Base-by-base conservation (phyloP, 2,888 invertebrate species). In the Eupsilia transversa region DNA sequence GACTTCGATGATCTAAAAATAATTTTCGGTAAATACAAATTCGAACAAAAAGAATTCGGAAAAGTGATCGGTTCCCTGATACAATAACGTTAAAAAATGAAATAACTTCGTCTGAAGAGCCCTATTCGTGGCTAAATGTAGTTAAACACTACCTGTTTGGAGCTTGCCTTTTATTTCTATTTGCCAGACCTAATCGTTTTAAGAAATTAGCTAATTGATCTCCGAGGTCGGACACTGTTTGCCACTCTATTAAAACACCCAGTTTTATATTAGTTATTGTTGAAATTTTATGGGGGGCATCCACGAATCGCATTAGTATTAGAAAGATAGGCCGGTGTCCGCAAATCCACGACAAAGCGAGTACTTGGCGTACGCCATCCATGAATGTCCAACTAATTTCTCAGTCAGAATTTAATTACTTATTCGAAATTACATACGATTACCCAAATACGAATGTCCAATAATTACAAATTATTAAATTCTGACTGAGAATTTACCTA, bases 191-290 rank as follows among this genome's bases (percentile, higher is more conserved):
- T 61, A 46, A 80, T 65, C 49, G 41, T 72, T 79, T 80, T 59
- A 79, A 54, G 43, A 57, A 83, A 72, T 83, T 66, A 69, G 38
- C 52, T 79, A 59, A 79, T 72, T 68, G 80, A 23, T 49, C 23
- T 35, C 27, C 2, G n/a, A 80, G 56, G 68, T 33, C 84, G 17
- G 27, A 23, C 38, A 46, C 14, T 38, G 33, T 71, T 49, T 33
- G n/a, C 33, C n/a, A 77, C n/a, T 54, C 33, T 27, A 63, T 64
- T 64, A 1, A 17, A 79, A 65, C 49, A 74, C 1, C 49, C 43
- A 64, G 4, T 41, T 79, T n/a, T 43, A 33, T 61, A 56, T 41
- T 61, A 72, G 17, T 61, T 23, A 72, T 33, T 33, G 27, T 57
- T 20, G 14, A 57, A 52, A 63, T 5, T 52, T 74, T 59, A 57